A percentile compares a stretch with the other conserved stretches of the same genome.
phyloP scores from a whole-genome alignment of 2,113 vertebrate genomes.

The Sinocyclocheilus rhinocerous region DNA sequence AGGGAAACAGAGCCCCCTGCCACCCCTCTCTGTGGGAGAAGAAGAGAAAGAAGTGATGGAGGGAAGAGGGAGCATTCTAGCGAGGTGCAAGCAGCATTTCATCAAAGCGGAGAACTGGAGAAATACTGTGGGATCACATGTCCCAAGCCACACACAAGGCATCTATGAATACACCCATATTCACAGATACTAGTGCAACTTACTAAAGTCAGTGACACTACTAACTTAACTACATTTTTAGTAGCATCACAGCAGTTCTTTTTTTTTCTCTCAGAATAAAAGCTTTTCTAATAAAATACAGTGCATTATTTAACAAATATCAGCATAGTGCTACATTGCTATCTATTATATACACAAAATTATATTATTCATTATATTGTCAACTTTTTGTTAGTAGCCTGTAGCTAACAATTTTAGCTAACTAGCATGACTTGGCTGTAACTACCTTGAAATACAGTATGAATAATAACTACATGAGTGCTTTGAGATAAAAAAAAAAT shows the following conservation, averaged over 20 bases:
- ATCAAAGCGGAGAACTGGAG: constrained; percentile 1
- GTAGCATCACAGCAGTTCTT: no score
- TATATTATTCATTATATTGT: no score
- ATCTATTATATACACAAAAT: no score
- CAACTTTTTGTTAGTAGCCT: no score
- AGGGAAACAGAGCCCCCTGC: constrained; percentile 26
- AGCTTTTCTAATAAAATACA: neutral
- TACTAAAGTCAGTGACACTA: neutral
- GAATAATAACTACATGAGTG: neutral
- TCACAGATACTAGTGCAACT: neutral
- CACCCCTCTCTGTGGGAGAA: constrained; percentile 12
- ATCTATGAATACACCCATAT: constrained; percentile 35
- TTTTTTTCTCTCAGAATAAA: no score
- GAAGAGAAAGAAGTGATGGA: neutral
- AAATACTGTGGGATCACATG: constrained; percentile 6
- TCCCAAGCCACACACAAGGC: constrained; percentile 43
- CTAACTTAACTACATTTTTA: neutral
- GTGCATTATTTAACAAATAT: neutral
- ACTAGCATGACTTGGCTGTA: no score
- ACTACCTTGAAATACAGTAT: neutral
- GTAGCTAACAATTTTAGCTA: no score
- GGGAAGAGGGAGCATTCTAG: neutral
- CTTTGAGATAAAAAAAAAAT: neutral
- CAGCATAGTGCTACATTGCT: neutral
- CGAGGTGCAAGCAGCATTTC: constrained; percentile 9